Evolutionary conservation across 2,113 vertebrate genomes (phyloP).

Genomic region (Peromyscus polionotus): DNA sequence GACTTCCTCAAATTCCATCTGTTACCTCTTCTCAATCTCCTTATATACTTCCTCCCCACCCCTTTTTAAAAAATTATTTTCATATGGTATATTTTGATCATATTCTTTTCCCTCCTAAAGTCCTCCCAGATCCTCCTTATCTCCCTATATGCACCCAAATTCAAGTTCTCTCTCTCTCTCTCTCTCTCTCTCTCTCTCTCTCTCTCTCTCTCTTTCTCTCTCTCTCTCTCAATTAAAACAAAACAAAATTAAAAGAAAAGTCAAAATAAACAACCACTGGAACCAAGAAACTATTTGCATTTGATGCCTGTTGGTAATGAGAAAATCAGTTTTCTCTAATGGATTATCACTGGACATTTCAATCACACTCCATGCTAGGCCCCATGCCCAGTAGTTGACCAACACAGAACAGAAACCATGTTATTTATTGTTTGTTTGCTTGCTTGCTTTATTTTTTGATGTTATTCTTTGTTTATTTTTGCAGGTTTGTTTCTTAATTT

Average conservation of each 20-base stretch:
- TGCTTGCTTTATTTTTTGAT: background rate
- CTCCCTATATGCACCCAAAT: background rate
- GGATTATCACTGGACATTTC: background rate
- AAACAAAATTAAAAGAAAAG: background rate
- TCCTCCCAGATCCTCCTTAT: background rate
- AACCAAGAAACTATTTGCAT: background rate
- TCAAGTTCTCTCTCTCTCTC: too few species aligned
- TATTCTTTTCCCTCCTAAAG: background rate
- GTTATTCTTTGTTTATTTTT: background rate
- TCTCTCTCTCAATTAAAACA: background rate
- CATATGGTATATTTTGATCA: background rate
- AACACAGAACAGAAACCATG: background rate
- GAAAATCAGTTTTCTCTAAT: background rate
- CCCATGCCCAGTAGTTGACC: background rate
- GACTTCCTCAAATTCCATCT: background rate
- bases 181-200: too few species aligned
- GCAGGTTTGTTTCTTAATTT: background rate
- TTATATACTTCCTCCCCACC: background rate
- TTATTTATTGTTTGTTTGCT: background rate
- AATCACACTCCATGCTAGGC: background rate
- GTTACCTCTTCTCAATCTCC: background rate
- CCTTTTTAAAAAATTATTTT: background rate
- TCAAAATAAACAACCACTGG: background rate
- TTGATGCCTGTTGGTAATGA: background rate
- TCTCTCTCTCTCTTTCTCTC: too few species aligned